Base-by-base conservation (phyloP, 1,140 invertebrate genomes). In the Bombus superbus region DNA sequence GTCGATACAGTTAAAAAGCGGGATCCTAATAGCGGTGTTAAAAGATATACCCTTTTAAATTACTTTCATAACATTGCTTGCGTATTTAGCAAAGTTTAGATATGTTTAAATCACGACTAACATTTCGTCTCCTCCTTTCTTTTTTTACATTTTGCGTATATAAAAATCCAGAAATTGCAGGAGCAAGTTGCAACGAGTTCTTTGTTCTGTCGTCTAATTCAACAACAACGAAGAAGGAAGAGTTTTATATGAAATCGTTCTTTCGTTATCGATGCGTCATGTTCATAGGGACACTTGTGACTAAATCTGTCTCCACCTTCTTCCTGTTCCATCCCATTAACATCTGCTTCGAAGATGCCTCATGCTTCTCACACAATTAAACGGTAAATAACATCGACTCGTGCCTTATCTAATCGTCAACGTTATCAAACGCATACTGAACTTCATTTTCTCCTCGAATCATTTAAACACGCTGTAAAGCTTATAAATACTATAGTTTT, bases 341-440 rank as follows among this genome's bases (percentile, higher is more conserved):
- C 87, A 86, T 84, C 68, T 83, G 85, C 78, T 74, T 89, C 47
- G 71, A 89, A 89, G 77, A 89, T 89, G 71, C 53, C 83, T 77
- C 47, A 89, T 86, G 71, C 53, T 81, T 77, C 35, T 68, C 59
- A 73, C 57, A 79, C 35, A 64, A 74, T 73, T 69, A 75, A 75
- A 62, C 22, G 68, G 62, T 69, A 79, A 84, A 81, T 18, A 75
- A 73, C 72, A 75, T 86, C 76, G 88, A 71, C 72, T 76, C 62
- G n/a, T 4, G 25, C 25, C 68, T 59, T 89, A 90, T 90, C 88
- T 90, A 90, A 90, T 90, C 89, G 42, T 28, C 38, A 1, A 18
- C 32, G 42, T 84, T 83, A 81, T 89, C 84, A 62, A 72, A 40
- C 44, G 13, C 38, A 8, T 57, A 44, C 79, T 22, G 32, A 25